Conservation (phyloP, 2,113 vertebrate species). For the Siniperca chuatsi region DNA sequence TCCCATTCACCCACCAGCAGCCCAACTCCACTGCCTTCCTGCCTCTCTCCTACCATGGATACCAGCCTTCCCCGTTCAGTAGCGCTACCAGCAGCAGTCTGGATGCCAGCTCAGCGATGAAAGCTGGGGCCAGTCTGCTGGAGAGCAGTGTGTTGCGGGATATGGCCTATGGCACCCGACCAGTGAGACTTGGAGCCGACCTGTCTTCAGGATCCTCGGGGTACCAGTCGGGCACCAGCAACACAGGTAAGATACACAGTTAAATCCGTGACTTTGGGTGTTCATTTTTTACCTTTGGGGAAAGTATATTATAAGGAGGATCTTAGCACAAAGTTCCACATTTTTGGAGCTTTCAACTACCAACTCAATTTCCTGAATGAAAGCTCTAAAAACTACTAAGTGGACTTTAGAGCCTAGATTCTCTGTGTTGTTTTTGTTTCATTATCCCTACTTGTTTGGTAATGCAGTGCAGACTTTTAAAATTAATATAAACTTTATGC, state of each 20-base stretch:
- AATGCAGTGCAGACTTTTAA: no score
- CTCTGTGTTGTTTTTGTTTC: no score
- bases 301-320: no score
- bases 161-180: constrained; percentile 37
- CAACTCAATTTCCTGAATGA: background rate
- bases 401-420: background rate
- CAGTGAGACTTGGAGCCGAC: constrained; percentile 69
- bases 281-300: no score
- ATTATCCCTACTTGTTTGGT: no score
- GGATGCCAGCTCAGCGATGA: constrained; percentile 53
- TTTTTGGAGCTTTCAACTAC: background rate
- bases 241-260: constrained; percentile 82
- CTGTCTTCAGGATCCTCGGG: constrained; percentile 82
- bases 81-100: constrained; percentile 42
- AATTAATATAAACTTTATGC: background rate
- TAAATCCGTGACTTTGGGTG: no score
- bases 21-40: constrained; percentile 59
- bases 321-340: no score
- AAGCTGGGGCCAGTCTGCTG: constrained; percentile 63
- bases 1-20: constrained; percentile 70
- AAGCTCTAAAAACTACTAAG: background rate
- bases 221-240: constrained; percentile 83
- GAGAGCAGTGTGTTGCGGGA: constrained; percentile 80
- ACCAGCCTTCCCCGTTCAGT: constrained; percentile 61
- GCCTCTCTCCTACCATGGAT: constrained; percentile 59